A percentile compares a stretch with the other conserved stretches of the same genome.
These are phyloP conservation scores for Uloborus plumipes DNA, from an alignment of 2,888 invertebrate species.

Conservation along the genomic window DNA sequence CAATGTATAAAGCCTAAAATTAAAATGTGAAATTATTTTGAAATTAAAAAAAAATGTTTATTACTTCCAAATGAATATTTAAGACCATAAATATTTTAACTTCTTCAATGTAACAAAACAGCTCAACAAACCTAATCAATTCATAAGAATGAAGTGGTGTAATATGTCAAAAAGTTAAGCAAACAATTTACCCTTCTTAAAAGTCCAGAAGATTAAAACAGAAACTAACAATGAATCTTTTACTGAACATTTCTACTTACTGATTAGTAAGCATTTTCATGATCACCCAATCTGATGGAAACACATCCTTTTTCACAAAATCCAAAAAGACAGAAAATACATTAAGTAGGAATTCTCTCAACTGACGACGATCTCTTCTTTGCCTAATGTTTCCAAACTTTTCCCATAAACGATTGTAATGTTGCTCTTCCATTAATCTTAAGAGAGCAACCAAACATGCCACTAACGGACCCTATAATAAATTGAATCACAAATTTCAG, in stretches of 20 bases:
- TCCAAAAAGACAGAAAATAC: slow-evolving; percentile 85
- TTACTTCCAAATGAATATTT: no score
- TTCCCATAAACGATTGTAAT: slow-evolving; percentile 89
- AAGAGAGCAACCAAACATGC: slow-evolving; percentile 88
- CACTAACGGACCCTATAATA: slow-evolving; percentile 83
- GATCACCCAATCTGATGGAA: slow-evolving; percentile 91
- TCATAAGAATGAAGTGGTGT: no score
- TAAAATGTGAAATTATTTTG: no score
- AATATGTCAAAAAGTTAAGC: no score
- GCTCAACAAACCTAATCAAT: no score
- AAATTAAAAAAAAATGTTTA: no score
- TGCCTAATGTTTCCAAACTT: slow-evolving; percentile 75
- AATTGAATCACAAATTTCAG: not conserved
- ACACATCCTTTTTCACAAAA: slow-evolving; percentile 84
- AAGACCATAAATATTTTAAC: no score
- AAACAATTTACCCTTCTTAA: no score
- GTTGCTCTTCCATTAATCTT: slow-evolving; percentile 87
- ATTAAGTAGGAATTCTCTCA: slow-evolving; percentile 87
- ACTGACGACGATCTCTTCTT: slow-evolving; percentile 80
- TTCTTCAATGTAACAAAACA: no score
- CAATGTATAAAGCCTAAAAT: no score
- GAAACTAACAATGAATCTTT: no score
- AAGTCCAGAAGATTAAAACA: no score
- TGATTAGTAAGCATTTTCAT: slow-evolving; percentile 87
- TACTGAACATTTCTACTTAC: slow-evolving; percentile 67